Base-by-base conservation (phyloP, 2,888 invertebrate species). In the Emesis castigata region DNA sequence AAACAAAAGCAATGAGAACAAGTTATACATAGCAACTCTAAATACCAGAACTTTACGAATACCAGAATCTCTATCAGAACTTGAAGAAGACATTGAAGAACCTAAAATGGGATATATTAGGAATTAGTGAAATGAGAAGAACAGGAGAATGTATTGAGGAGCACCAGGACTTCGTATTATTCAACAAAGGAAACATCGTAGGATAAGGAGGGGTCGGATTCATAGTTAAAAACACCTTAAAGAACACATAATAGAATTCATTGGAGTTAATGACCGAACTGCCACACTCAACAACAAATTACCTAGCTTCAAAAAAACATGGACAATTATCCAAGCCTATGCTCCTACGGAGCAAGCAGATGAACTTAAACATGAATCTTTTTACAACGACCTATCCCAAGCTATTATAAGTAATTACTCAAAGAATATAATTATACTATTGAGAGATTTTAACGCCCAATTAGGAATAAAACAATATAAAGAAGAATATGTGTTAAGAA, bases 191-290 rank as follows among this genome's bases (percentile, higher is more conserved):
- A 20, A 53, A 79, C 26, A 62, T 11, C 6, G 69, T 20, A 20
- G 77, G 74, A 2, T 53, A 71, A 39, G 29, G 39, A 26, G 72
- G 75, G 14, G 77, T 77, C 6, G 69, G 77, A 62, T 77, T 77
- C 71, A 39, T 77, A 44, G n/a, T 70, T 29, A 77, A 77, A 73
- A 48, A 64, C 2, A 20, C 0, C 22, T 84, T 1, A 83, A 81
- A 74, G 65, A 77, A 2, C n/a, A 81, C 9, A 85, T 86, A n/a
- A 16, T 48, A 9, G 85, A 82, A 39, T 53, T 85, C 0, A 73
- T 65, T 11, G 80, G 83, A 29, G 75, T 85, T 6, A 84, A 84
- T 1, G 84, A 85, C 7, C 69, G 84, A 70, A 26, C 85, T 64
- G 87, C 83, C 14, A 66, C 77, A 44, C 53, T 83, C 1, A 76